Conservation (phyloP, 1,140 invertebrate species). For the Drosophila hydei region DNA sequence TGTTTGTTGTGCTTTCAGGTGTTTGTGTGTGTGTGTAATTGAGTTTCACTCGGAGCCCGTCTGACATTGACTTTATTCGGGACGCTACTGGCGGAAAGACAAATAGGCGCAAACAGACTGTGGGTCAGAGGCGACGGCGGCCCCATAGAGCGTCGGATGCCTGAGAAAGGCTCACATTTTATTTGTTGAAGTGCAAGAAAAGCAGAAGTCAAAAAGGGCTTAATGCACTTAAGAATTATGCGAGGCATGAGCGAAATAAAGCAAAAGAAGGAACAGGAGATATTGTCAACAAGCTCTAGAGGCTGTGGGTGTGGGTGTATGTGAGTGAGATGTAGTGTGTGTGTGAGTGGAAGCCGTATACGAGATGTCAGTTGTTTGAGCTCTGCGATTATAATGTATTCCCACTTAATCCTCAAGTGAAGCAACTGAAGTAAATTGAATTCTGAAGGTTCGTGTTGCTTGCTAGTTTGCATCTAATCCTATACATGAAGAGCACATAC, state of each 20-base stretch:
- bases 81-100: slow-evolving; percentile 48
- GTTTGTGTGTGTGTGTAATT: slow-evolving; percentile 58
- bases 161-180: slow-evolving; percentile 50
- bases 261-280: slow-evolving; percentile 13
- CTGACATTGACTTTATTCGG: slow-evolving; percentile 75
- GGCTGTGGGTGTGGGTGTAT: not conserved
- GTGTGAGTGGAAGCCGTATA: too few species aligned
- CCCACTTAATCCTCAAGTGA: slow-evolving; percentile 4
- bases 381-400: slow-evolving; percentile 3
- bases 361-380: slow-evolving; percentile 4
- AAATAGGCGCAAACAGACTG: slow-evolving; percentile 50
- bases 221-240: slow-evolving; percentile 69
- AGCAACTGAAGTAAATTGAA: slow-evolving; percentile 14
- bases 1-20: slow-evolving; percentile 49
- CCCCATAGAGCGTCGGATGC: too few species aligned
- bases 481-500: not conserved
- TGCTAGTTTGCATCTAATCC: not conserved
- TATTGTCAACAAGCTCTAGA: slow-evolving; percentile 20
- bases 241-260: slow-evolving; percentile 48
- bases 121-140: slow-evolving; percentile 20
- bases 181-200: slow-evolving; percentile 59
- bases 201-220: slow-evolving; percentile 47
- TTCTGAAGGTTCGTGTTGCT: not conserved
- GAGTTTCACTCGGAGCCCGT: slow-evolving; percentile 62
- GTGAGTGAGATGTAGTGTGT: not conserved